Percentiles rank a stretch among this genome's conserved stretches.
Evolutionary conservation across 1,140 invertebrate genomes (phyloP).

Genomic region (Papilio helenus): DNA sequence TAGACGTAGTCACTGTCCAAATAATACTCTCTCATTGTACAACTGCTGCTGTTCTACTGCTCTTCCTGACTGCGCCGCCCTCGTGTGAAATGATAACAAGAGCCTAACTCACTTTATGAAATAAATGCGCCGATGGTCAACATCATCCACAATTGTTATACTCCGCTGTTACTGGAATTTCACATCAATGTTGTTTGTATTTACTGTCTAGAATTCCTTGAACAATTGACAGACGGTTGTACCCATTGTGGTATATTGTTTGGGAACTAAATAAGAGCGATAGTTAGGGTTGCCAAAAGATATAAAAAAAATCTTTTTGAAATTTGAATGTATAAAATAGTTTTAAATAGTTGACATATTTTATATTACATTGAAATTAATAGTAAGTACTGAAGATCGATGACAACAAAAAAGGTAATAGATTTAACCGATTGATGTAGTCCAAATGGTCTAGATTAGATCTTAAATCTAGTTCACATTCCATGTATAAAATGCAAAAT

Average conservation of each 20-base stretch:
- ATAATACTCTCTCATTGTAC: background rate
- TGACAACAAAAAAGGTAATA: too few relatives aligned
- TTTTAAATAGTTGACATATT: too few relatives aligned
- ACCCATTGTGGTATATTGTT: slow-evolving; percentile 30
- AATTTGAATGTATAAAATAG: background rate
- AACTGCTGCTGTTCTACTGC: background rate
- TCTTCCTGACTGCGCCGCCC: background rate
- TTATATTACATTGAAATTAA: too few relatives aligned
- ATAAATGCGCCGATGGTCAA: slow-evolving; percentile 15
- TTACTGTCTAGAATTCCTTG: slow-evolving; percentile 23
- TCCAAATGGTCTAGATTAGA: background rate
- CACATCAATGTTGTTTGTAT: background rate
- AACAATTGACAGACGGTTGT: slow-evolving; percentile 23
- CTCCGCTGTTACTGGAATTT: slow-evolving; percentile 18
- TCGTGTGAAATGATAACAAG: slow-evolving; percentile 10
- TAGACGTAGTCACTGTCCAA: background rate
- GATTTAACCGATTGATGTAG: background rate
- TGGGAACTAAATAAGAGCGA: slow-evolving; percentile 32
- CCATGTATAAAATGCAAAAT: background rate
- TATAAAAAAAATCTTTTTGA: background rate
- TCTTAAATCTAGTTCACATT: background rate
- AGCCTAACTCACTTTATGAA: slow-evolving; percentile 40
- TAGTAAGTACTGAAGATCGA: too few relatives aligned
- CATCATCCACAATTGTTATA: slow-evolving; percentile 15
- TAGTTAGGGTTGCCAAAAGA: slow-evolving; percentile 20